These are phyloP conservation scores for Pseudorectes ferrugineus DNA, from an alignment of 2,113 vertebrate genomes.

Conservation along the genomic window DNA sequence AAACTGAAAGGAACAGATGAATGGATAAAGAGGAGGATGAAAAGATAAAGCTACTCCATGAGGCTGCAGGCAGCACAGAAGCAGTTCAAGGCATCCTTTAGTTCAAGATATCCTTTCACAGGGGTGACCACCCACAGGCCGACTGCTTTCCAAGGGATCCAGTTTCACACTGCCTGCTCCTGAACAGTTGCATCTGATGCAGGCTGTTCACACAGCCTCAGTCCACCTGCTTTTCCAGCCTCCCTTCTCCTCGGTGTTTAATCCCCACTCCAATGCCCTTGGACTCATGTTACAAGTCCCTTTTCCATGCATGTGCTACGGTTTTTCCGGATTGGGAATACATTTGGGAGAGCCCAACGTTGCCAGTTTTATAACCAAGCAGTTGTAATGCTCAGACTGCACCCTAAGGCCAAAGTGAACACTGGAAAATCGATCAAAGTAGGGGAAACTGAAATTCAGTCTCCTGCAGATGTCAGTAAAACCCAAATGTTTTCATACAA, in stretches of 20 bases:
- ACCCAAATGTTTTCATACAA: neutral
- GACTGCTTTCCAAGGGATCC: neutral
- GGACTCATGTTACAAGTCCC: neutral
- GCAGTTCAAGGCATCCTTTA: neutral
- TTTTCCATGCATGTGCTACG: neutral
- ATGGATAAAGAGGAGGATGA: neutral
- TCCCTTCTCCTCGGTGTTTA: neutral
- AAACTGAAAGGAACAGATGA: neutral
- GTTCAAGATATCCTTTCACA: neutral
- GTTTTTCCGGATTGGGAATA: neutral
- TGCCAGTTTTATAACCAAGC: neutral
- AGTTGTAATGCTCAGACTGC: neutral
- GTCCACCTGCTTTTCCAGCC: neutral
- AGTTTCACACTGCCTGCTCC: neutral
- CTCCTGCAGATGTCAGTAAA: neutral
- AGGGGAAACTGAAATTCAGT: neutral
- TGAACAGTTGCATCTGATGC: neutral
- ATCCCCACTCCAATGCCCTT: neutral
- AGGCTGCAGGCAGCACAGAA: neutral
- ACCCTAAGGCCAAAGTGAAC: neutral
- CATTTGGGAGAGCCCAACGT: neutral
- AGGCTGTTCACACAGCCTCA: neutral
- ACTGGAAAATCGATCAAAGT: neutral
- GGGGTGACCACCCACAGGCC: neutral
- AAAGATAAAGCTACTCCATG: neutral